Base-by-base conservation (phyloP, 2,113 vertebrate genomes). In the Galemys pyrenaicus region DNA sequence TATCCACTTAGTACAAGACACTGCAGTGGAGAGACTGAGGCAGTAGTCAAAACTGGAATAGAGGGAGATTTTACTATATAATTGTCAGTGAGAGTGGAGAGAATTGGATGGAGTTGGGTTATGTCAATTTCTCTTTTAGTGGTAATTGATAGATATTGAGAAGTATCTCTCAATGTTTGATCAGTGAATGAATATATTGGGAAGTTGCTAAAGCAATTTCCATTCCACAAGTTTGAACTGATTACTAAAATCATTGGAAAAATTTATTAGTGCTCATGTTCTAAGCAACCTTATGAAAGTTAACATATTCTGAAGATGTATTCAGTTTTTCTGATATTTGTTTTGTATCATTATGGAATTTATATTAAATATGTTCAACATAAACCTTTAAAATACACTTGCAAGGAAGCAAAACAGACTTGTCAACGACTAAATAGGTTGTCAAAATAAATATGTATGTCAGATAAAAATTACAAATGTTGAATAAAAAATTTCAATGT, bases 391-490 rank as follows among this genome's bases (percentile, higher is more conserved):
- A 94, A 96, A 93, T 87, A 49, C 19, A 86, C 46, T 75, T 85
- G 91, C 19, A 87, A 39, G 78, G 89, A 74, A 81, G 41, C 4
- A 89, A 94, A 94, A 67, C 28, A 94, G 80, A 41, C 60, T 93
- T 70, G 19, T 77, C 26, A 83, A 75, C n/a, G 65, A 87, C 35
- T 54, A 94, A 94, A 73, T 77, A 93, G 67, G 13, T 65, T 97
- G 92, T 91, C 92, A 96, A 80, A 96, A 91, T 93, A 87, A 96
- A 91, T 94, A 54, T 87, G 56, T 92, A 92, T 73, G 39, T 93
- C 80, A 94, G 80, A 92, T 89, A 94, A 92, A 74, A 83, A 49
- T 89, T 75, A 93, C 51, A 79, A 65, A 58, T 2, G 10, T 28
- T 71, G 54, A 82, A 77, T 87, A 49, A 74, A 87, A 95, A 65